Evolutionary conservation across 1,140 invertebrate genomes (phyloP).

Genomic region (Bombus polaris): DNA sequence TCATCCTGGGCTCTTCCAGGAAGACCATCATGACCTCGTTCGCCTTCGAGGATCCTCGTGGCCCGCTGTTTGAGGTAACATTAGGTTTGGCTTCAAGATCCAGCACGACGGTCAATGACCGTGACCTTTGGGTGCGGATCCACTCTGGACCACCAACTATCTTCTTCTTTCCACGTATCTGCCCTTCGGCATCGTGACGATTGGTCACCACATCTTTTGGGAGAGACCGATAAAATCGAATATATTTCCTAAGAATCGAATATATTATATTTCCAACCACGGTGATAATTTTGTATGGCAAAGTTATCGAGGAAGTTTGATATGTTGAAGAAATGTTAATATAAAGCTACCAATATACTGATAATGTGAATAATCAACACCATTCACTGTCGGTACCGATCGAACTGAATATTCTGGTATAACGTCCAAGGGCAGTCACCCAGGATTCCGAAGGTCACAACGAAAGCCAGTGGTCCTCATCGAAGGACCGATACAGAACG

Average conservation of each 20-base stretch:
- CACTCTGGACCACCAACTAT: conserved; percentile 17
- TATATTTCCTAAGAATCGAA: background rate
- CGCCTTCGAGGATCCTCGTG: conserved; percentile 54
- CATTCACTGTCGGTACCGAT: background rate
- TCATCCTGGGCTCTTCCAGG: conserved; percentile 81
- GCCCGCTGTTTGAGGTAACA: conserved; percentile 70
- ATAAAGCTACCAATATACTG: background rate
- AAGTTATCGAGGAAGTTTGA: background rate
- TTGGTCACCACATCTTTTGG: background rate
- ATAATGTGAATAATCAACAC: conserved; percentile 6
- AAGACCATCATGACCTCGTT: conserved; percentile 80
- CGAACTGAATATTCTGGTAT: background rate
- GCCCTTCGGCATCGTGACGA: conserved; percentile 28
- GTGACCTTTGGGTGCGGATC: background rate
- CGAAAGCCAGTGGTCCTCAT: conserved; percentile 54
- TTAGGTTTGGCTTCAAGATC: conserved; percentile 62
- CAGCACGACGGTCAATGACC: conserved; percentile 58
- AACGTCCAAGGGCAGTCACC: background rate
- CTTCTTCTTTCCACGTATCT: background rate
- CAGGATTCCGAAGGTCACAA: conserved; percentile 14
- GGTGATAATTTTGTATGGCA: background rate
- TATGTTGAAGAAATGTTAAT: background rate
- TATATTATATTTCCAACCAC: background rate
- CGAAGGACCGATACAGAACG: conserved; percentile 75
- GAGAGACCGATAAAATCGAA: background rate